Evolutionary conservation across 1,140 invertebrate species (phyloP).

Genomic region (Nephila pilipes): DNA sequence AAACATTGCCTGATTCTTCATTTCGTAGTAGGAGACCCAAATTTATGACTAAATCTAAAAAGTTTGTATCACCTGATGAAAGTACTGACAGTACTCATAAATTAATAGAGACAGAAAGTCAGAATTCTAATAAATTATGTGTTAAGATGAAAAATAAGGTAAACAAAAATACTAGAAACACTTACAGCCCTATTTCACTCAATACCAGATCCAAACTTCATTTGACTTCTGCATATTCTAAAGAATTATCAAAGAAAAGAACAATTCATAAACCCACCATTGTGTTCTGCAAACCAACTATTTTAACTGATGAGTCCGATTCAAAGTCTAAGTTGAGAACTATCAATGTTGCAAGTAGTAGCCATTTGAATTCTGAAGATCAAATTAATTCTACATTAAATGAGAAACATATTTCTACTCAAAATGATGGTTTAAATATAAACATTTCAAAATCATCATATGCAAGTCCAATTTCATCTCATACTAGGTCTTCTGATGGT

Average conservation of each 20-base stretch:
- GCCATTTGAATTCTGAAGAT: not conserved
- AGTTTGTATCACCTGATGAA: not conserved
- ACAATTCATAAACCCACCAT: not conserved
- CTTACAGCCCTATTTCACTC: constrained; percentile 22
- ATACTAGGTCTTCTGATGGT: constrained; percentile 26
- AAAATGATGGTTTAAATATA: not conserved
- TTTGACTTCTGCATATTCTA: not conserved
- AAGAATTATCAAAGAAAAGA: not conserved
- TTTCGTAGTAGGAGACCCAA: not conserved
- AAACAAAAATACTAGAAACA: not conserved
- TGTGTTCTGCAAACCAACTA: constrained; percentile 33
- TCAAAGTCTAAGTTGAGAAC: not conserved
- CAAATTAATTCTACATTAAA: not conserved
- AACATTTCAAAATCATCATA: not conserved
- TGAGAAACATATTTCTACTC: not conserved
- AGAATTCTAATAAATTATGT: not conserved
- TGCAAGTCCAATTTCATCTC: constrained; percentile 8
- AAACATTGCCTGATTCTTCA: not conserved
- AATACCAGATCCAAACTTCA: constrained; percentile 39
- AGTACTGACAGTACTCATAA: not conserved
- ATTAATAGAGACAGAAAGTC: not conserved
- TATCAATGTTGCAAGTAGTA: not conserved
- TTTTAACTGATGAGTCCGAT: not conserved
- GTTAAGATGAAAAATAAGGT: not conserved
- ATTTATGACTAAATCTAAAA: not conserved